Evolutionary conservation across 1,140 invertebrate species (phyloP).

Genomic region (Archivesica marissinica): DNA sequence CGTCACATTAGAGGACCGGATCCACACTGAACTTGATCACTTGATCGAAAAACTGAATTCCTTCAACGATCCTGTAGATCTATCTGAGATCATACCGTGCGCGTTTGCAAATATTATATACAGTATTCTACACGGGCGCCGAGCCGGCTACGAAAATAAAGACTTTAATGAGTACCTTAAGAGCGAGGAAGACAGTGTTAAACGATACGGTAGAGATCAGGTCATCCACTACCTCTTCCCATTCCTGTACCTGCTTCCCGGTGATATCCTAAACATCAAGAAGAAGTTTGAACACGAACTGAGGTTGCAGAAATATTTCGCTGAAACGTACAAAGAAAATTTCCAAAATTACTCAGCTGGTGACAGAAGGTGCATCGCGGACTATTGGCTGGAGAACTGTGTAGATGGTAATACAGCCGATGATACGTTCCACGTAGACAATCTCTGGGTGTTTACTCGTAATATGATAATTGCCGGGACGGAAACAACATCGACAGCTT

Average conservation of each 20-base stretch:
- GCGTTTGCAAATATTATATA: constrained; percentile 89
- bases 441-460: constrained; percentile 26
- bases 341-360: not conserved
- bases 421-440: constrained; percentile 6
- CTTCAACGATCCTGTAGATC: constrained; percentile 28
- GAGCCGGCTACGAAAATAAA: not conserved
- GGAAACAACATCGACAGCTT: too few relatives aligned
- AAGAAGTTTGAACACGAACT: not conserved
- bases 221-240: not conserved
- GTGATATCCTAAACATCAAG: not conserved
- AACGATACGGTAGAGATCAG: constrained; percentile 3
- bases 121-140: constrained; percentile 86
- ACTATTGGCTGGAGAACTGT: not conserved
- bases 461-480: too few relatives aligned
- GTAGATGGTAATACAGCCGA: too few relatives aligned
- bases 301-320: not conserved
- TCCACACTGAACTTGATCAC: not conserved
- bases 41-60: not conserved
- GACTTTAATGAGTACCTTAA: not conserved
- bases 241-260: not conserved
- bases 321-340: not conserved
- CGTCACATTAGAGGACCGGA: not conserved
- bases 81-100: constrained; percentile 48
- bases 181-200: not conserved
- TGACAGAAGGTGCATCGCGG: not conserved